phyloP scores from a whole-genome alignment of 2,797 vertebrate species.

The Sylvilagus floridanus region DNA sequence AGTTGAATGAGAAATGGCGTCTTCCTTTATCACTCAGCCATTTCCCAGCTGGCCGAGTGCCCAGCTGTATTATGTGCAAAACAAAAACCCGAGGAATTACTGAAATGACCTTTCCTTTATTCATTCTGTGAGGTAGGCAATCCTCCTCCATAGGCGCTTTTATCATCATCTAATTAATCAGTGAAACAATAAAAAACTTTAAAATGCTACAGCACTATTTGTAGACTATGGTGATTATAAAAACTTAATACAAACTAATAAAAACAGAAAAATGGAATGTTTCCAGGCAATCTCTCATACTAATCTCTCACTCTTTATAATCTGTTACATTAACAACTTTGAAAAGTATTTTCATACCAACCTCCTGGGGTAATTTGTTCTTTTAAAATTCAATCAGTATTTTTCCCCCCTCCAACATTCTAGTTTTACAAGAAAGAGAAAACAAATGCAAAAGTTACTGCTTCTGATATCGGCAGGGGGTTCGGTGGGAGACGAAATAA shows the following conservation, averaged over 20 bases:
- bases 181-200: conserved; percentile 58
- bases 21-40: not conserved
- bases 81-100: not conserved
- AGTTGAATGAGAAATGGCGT: not conserved
- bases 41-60: not conserved
- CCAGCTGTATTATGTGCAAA: not conserved
- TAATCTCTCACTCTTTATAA: conserved; percentile 6
- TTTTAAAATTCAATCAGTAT: not conserved
- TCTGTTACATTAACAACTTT: not conserved
- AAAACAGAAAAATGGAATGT: conserved; percentile 66
- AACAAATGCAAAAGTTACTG: not conserved
- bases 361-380: not conserved
- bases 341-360: conserved; percentile 3
- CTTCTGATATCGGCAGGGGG: not conserved
- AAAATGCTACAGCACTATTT: conserved; percentile 67
- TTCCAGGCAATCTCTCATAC: conserved; percentile 39
- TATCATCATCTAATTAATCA: conserved; percentile 62
- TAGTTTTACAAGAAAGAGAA: not conserved
- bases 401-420: not conserved
- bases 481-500: not conserved
- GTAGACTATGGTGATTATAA: conserved; percentile 69
- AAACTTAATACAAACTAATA: conserved; percentile 73
- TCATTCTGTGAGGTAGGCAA: not conserved
- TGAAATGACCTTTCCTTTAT: conserved; percentile 37
- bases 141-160: not conserved